These are phyloP conservation scores for Caenorhabditis sp. DNA, from an alignment of 2,888 invertebrate species.

Conservation along the genomic window DNA sequence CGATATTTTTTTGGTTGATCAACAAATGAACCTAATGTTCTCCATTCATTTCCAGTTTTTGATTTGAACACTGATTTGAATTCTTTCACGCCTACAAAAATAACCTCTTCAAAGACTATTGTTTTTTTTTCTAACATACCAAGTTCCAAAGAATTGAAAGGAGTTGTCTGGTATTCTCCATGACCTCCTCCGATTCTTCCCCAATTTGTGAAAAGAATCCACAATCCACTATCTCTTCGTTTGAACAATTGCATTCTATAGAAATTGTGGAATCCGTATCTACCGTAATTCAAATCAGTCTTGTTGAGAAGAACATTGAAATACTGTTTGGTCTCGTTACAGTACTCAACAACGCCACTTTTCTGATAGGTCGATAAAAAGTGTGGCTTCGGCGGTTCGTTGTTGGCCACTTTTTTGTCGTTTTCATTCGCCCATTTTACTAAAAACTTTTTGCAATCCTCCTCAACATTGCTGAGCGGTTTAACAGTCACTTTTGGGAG, in stretches of 20 bases:
- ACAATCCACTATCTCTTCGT: constrained; percentile 72
- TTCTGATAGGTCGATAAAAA: constrained; percentile 40
- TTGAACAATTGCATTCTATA: constrained; percentile 75
- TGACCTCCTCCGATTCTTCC: constrained; percentile 73
- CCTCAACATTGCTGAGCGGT: constrained; percentile 37
- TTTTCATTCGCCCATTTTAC: constrained; percentile 33
- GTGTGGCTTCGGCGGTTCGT: constrained; percentile 49
- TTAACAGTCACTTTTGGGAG: constrained; percentile 13
- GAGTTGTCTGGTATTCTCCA: constrained; percentile 56
- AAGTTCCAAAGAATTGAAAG: constrained; percentile 37
- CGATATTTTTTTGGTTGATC: constrained; percentile 73
- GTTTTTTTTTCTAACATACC: constrained; percentile 6
- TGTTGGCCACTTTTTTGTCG: constrained; percentile 26
- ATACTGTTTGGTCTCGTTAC: constrained; percentile 47
- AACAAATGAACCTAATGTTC: constrained; percentile 45
- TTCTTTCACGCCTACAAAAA: constrained; percentile 73
- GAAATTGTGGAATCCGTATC: constrained; percentile 74
- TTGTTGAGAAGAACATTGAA: constrained; percentile 72
- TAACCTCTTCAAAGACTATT: not conserved
- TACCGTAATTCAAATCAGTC: constrained; percentile 73
- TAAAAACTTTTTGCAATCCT: constrained; percentile 31
- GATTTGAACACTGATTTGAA: constrained; percentile 74
- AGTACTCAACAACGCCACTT: constrained; percentile 54
- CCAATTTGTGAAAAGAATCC: constrained; percentile 75
- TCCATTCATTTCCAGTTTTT: constrained; percentile 73